These are phyloP conservation scores for Mus pahari DNA, from an alignment of 2,113 vertebrate genomes.

Conservation along the genomic window DNA sequence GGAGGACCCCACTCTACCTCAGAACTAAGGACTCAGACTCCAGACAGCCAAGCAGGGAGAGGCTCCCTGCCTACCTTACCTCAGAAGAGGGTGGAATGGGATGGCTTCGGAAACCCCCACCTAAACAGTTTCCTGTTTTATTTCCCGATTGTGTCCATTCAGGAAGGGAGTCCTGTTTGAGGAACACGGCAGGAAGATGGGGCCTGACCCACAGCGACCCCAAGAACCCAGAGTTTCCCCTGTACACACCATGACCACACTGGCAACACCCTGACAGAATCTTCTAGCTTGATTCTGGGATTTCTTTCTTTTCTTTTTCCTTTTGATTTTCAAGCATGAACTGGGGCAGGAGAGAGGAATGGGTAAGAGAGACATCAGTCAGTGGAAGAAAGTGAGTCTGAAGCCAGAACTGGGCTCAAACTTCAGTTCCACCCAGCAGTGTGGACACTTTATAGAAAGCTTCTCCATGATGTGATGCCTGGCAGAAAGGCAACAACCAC, in stretches of 20 bases:
- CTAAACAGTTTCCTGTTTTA: slow-evolving; percentile 69
- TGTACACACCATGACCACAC: background rate
- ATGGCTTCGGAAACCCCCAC: slow-evolving; percentile 57
- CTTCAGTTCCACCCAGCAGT: background rate
- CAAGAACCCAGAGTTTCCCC: slow-evolving; percentile 45
- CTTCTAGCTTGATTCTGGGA: background rate
- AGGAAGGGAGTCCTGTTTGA: slow-evolving; percentile 58
- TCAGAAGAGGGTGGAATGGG: slow-evolving; percentile 49
- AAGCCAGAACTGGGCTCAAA: background rate
- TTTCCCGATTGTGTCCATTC: slow-evolving; percentile 62
- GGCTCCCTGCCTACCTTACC: slow-evolving; percentile 27
- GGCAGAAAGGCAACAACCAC: background rate
- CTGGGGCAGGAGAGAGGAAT: background rate
- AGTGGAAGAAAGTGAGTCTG: background rate
- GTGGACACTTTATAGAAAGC: background rate
- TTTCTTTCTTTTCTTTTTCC: slow-evolving; percentile 9
- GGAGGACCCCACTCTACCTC: background rate
- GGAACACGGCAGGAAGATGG: slow-evolving; percentile 59
- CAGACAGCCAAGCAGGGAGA: background rate
- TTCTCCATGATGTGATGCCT: background rate
- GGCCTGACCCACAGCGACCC: background rate
- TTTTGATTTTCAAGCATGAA: background rate
- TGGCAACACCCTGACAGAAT: background rate
- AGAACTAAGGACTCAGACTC: background rate
- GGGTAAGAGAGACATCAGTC: background rate